phyloP scores from a whole-genome alignment of 2,113 vertebrate species.

The Lepus americanus region DNA sequence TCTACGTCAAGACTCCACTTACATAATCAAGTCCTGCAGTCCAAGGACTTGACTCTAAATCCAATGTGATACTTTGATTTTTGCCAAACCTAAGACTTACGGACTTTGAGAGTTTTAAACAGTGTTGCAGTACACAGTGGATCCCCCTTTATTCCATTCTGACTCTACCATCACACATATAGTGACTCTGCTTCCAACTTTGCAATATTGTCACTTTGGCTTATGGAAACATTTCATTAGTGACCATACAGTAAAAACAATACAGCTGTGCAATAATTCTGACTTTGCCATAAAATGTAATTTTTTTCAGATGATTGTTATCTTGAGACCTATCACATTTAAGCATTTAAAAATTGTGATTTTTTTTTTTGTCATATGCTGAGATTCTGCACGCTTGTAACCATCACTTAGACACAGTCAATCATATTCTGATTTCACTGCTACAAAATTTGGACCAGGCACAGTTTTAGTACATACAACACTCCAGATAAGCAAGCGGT shows the following conservation, averaged over 20 bases:
- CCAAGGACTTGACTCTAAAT: constrained; percentile 27
- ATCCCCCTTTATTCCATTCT: constrained; percentile 67
- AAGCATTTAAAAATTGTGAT: constrained; percentile 79
- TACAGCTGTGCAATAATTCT: constrained; percentile 77
- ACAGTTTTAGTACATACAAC: constrained; percentile 44
- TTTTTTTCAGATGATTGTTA: constrained; percentile 68
- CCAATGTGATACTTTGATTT: constrained; percentile 54
- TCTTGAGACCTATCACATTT: constrained; percentile 73
- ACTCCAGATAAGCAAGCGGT: constrained; percentile 38
- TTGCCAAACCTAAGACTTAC: constrained; percentile 32
- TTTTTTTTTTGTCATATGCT: constrained; percentile 72
- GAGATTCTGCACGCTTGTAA: constrained; percentile 72
- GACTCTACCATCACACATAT: constrained; percentile 65
- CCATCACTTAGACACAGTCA: constrained; percentile 77
- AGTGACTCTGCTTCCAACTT: constrained; percentile 68
- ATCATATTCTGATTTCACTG: constrained; percentile 76
- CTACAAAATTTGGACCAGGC: constrained; percentile 74
- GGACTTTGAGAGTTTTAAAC: constrained; percentile 68
- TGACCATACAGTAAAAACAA: constrained; percentile 74
- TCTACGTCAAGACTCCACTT: constrained; percentile 50
- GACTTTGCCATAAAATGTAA: constrained; percentile 76
- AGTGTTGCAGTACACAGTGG: constrained; percentile 60
- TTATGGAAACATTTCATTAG: constrained; percentile 60
- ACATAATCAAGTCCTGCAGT: constrained; percentile 56
- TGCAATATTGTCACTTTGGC: neutral